Evolutionary conservation across 2,888 invertebrate genomes (phyloP), one percentile per base, ranked within the genome.

Genomic region (Drosophila eohydei): DNA sequence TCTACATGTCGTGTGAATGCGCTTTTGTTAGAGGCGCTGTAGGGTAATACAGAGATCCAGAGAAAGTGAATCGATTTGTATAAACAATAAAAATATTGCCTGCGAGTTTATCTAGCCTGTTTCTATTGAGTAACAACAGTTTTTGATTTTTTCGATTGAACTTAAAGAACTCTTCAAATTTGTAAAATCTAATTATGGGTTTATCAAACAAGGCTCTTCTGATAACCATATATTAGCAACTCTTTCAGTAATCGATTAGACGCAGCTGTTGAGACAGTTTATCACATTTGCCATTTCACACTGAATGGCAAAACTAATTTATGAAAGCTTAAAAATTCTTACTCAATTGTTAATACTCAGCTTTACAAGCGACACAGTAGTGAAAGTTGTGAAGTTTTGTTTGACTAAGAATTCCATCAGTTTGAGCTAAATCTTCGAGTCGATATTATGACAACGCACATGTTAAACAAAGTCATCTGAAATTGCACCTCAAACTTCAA

Each of bases 1-100:
- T 43, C 8, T 61, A 12, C 14, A 32, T 2, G 56, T 26, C 26
- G 44, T 4, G 11, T 21, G 11, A 30, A 66, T 66, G 11, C 66
- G 12, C 71, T 71, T 48, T 32, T 5, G 7, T 7, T 14, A 4
- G 0, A 6, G 6, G 2, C n/a, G 40, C 5, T 6, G n/a, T 5
- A 38, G 2, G 36, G 12, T 11, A 34, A 8, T 3, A 1, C 9
- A 36, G 4, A 36, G 12, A 36, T 36, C 36, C 4, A 38, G 14
- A n/a, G 0, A 38, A n/a, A n/a, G 14, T 14, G 38, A 14, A 38
- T 12, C 0, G 14, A 7, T n/a, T 46, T 28, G 4, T n/a, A 28
- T 46, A 46, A 0, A 14, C 8, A 14, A 28, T 4, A 28, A 9
- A n/a, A 8, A 30, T n/a, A n/a, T n/a, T 44, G 2, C 0, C 12